Base-by-base conservation (phyloP, 2,113 vertebrate species). In the Anseranas semipalmata region DNA sequence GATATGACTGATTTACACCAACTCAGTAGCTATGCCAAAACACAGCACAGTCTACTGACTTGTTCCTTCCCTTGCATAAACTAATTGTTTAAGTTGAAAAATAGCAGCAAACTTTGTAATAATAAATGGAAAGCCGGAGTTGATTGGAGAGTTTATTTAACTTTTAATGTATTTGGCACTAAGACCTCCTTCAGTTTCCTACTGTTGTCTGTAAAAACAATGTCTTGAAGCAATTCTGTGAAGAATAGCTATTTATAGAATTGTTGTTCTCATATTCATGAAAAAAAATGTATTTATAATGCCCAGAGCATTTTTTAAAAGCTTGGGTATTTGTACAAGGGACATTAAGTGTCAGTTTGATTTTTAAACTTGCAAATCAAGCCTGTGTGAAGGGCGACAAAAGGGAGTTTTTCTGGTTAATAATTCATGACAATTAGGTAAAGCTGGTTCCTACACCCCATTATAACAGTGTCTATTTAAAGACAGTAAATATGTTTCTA, bases 171-270 rank as follows among this genome's bases (percentile, higher is more conserved):
- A 66, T 96, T 97, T 97, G 97, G 91, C 82, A 95, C 95, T 30
- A 63, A 90, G 93, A 93, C 86, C 96, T 97, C 96, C 63, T 97
- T 97, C 95, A 77, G 93, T 96, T 98, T 98, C 98, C 98, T 98
- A 91, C 97, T 98, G 97, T 98, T 98, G 97, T 98, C 93, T 97
- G 82, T 97, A 93, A 97, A 96, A 98, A 98, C 98, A 98, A 98
- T 98, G 97, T 88, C 97, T 97, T 93, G 58, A 96, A 97, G 97
- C 94, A 79, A 4, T 90, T 94, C 86, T 93, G 41, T 87, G 53
- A 81, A 86, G 94, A 91, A 43, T 74, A 71, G 58, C 84, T 98
- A 98, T 98, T 98, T 98, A 98, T 98, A 98, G 97, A 95, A 93
- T 90, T 93, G 89, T 94, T 97, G 86, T 92, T 96, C 92, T 94